Evolutionary conservation across 2,113 vertebrate species (phyloP), one percentile per base, ranked within the genome.

Genomic region (Ophthalmolycus amberensis): DNA sequence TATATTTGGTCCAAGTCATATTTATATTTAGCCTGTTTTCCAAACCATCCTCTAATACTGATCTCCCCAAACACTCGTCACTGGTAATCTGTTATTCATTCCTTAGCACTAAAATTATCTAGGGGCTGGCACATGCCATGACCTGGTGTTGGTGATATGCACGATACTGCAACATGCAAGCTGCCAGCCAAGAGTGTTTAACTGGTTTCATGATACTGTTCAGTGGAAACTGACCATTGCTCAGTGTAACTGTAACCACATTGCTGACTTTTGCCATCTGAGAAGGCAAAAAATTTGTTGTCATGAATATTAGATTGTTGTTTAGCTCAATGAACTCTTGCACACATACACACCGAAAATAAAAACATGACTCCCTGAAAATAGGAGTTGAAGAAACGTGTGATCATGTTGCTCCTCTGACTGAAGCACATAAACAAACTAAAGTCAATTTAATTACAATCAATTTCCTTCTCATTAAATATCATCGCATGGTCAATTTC

Each of bases 11-110:
- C n/a, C 27, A 65, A 40, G 29, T 67, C 50, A 48, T 34, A 25
- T 66, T 6, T 74, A 54, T 60, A 12, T 50, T 81, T 68, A n/a
- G n/a, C n/a, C 3, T 3, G 10, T 52, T 63, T 40, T 14, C 2
- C 29, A 67, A 58, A 50, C 34, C 69, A 54, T 46, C 18, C 16
- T 65, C 4, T 9, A 86, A 65, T 34, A 68, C 56, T 66, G 12
- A 63, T 32, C 25, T 72, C 9, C 5, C 7, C 8, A 32, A 20
- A 16, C 29, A 38, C 4, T 22, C 20, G 77, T 20, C 29, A 42
- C 4, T 15, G 14, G 77, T 76, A 75, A 86, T 66, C 78, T 65
- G 65, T 80, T 84, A 27, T 70, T 86, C 25, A 38, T 16, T 48
- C 29, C 38, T 52, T 16, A 37, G 32, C 8, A 58, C 73, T 80